phyloP scores from a whole-genome alignment of 2,888 invertebrate species.

The Chymomyza caudatula region DNA sequence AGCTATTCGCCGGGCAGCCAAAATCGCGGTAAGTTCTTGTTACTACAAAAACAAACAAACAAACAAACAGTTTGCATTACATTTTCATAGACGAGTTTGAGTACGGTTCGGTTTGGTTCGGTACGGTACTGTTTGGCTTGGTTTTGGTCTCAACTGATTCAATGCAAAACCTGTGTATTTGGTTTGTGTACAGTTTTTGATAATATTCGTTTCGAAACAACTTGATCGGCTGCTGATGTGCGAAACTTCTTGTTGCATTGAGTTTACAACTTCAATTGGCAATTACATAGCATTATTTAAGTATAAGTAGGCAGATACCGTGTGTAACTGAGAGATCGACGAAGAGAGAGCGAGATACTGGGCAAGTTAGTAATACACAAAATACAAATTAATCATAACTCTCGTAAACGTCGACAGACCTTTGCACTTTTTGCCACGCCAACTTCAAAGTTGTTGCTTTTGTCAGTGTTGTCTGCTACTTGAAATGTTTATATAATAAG shows the following conservation, averaged over 20 bases:
- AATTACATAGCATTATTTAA: neutral
- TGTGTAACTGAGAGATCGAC: too few species aligned
- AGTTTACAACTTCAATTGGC: conserved; percentile 65
- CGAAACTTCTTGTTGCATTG: conserved; percentile 77
- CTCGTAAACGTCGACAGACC: neutral
- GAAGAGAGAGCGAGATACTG: neutral
- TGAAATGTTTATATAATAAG: conserved; percentile 25
- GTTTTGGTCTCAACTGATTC: too few species aligned
- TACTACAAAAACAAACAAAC: conserved; percentile 6
- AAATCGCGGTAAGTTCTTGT: conserved; percentile 84
- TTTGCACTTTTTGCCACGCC: neutral
- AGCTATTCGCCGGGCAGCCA: conserved; percentile 88
- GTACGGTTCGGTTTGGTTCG: neutral
- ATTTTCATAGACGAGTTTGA: neutral
- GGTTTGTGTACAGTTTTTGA: conserved; percentile 11
- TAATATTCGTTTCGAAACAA: conserved; percentile 20
- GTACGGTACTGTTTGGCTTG: conserved; percentile 4
- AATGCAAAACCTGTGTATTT: too few species aligned
- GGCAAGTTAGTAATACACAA: neutral
- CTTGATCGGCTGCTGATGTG: conserved; percentile 67
- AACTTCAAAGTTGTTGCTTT: too few species aligned
- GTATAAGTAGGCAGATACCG: neutral
- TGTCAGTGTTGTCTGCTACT: too few species aligned
- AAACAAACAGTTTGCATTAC: neutral
- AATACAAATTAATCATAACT: neutral